Evolutionary conservation across 2,113 vertebrate species (phyloP), one percentile per base, ranked within the genome.

Genomic region (Columba livia): DNA sequence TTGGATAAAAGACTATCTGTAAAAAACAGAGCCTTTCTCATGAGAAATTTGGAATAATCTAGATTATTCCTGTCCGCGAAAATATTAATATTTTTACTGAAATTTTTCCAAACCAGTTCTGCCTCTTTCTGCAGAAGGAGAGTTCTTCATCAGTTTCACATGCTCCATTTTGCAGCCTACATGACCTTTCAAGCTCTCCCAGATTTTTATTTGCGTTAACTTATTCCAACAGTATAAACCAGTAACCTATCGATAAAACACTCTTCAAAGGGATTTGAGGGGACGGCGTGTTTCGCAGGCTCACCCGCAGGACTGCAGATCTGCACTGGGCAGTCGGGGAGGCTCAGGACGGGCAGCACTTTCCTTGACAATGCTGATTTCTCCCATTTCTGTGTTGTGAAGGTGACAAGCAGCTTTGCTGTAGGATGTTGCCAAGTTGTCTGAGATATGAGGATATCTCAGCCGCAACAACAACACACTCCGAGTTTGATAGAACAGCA

Each of bases 61-160:
- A 92, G 83, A 96, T 93, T 90, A 93, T 90, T 96, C 61, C 57
- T 91, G 61, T 17, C 73, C 89, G 61, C 67, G 77, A 93, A 91
- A 89, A 95, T 94, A 96, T 84, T 94, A 94, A 93, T 97, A 96
- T 92, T 97, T 94, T 84, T 67, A 95, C 93, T 96, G 91, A 96
- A 70, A 44, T 20, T 66, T 83, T 94, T 95, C 92, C 96, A 97
- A 96, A 79, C 79, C 90, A 90, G 67, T 50, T 62, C 79, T 94
- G 92, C 64, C 75, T 88, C 64, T 77, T 36, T 44, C 38, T 79
- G 66, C 66, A 86, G 77, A 92, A 13, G 47, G 47, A 89, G 53
- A 84, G 65, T 44, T 91, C 93, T 90, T 89, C 70, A 31, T 20
- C 54, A 73, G 40, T 74, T 88, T 90, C 73, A 90, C 40, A 79